phyloP scores from a whole-genome alignment of 1,140 invertebrate species.

The Drosophila lacteicornis region DNA sequence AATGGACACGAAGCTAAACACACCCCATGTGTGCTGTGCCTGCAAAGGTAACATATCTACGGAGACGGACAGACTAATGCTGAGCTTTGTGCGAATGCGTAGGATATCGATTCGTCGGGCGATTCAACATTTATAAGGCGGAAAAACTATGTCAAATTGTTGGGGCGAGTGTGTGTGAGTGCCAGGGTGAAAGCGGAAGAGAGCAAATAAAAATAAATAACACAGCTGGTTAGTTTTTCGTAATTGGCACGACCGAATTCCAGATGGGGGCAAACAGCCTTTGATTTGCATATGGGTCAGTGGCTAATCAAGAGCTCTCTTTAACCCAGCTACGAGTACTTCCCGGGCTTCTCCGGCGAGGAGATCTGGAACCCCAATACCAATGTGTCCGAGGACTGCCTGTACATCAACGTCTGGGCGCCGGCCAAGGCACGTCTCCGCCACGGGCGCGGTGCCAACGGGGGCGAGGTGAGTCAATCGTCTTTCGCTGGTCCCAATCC shows the following conservation, averaged over 20 bases:
- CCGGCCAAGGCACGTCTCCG: constrained; percentile 90
- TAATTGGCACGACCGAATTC: constrained; percentile 73
- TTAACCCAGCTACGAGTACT: constrained; percentile 90
- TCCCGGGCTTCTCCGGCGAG: constrained; percentile 94
- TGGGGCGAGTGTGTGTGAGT: constrained; percentile 9
- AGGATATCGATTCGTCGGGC: constrained; percentile 67
- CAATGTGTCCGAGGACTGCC: constrained; percentile 96
- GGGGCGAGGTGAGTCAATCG: constrained; percentile 70
- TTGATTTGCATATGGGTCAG: constrained; percentile 61
- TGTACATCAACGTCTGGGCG: constrained; percentile 97
- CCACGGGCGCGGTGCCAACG: constrained; percentile 86
- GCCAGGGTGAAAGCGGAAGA: constrained; percentile 62
- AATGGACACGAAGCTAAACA: constrained; percentile 80
- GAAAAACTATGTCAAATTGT: constrained; percentile 67
- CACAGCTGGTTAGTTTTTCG: constrained; percentile 71
- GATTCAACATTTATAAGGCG: constrained; percentile 78
- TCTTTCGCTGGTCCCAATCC: not conserved
- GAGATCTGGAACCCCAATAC: constrained; percentile 98
- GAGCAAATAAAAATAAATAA: constrained; percentile 81
- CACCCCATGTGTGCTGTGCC: constrained; percentile 52
- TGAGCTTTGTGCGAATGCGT: constrained; percentile 57
- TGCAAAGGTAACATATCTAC: constrained; percentile 28
- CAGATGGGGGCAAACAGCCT: constrained; percentile 25
- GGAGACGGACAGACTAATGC: constrained; percentile 36
- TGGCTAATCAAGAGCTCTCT: constrained; percentile 19